Percentiles rank a stretch among this genome's conserved stretches.
phyloP scores from a whole-genome alignment of 2,888 invertebrate species.

The Melikaiella ostensackeni region DNA sequence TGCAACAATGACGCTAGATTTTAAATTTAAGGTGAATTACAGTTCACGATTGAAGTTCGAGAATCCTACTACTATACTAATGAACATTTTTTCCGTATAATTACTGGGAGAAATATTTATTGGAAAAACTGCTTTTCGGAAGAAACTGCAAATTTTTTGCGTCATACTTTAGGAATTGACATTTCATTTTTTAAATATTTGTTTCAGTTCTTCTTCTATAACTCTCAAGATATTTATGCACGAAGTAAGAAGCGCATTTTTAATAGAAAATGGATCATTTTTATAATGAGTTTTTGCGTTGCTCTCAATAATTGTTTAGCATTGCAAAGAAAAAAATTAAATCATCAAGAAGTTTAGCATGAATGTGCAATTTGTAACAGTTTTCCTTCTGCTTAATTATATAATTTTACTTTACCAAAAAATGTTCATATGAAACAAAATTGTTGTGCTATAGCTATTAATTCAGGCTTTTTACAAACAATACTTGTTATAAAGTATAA shows the following conservation, averaged over 20 bases:
- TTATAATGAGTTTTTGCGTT: not conserved
- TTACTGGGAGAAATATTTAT: not conserved
- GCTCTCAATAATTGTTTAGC: not conserved
- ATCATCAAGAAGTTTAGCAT: not conserved
- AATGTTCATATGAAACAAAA: not conserved
- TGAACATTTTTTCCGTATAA: not conserved
- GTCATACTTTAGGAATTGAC: conserved; percentile 21
- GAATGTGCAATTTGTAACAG: not conserved
- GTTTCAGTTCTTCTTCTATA: conserved; percentile 10
- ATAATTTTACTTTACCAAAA: not conserved
- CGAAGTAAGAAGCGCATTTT: not conserved
- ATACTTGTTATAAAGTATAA: not conserved
- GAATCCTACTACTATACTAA: conserved; percentile 8
- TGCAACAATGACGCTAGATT: not conserved
- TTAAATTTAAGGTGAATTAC: not conserved
- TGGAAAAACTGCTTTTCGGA: not conserved
- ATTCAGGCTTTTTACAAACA: too few species aligned
- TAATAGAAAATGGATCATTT: not conserved
- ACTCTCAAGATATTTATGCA: conserved; percentile 2
- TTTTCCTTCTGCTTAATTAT: not conserved
- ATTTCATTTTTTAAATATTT: conserved; percentile 24
- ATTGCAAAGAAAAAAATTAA: not conserved
- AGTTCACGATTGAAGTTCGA: not conserved
- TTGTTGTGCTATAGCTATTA: too few species aligned
- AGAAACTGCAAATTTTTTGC: conserved; percentile 21